Base-by-base conservation (phyloP, 2,113 vertebrate genomes). In the Centropristis striata region DNA sequence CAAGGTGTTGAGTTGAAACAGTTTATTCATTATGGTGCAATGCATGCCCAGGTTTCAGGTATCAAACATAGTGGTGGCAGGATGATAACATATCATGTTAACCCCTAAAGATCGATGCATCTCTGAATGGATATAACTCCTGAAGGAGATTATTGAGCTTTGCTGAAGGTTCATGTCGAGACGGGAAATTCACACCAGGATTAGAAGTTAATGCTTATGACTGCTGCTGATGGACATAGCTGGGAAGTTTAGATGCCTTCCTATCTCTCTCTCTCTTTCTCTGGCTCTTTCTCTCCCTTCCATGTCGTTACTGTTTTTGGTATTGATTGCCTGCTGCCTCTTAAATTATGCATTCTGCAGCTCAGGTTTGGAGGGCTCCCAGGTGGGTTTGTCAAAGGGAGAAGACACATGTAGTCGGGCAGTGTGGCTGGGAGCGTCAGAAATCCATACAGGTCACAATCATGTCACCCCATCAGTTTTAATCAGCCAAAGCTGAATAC, bases 291-390 rank as follows among this genome's bases (percentile, higher is more conserved):
- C 64, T 76, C 60, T 84, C 58, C 41, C 37, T 75, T 66, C 72
- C 53, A 49, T 75, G 61, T 82, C 63, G 55, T 77, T 89, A 80
- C 76, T 79, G 72, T 90, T 89, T 77, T 88, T 64, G 71, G 78
- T 93, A 93, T 94, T 89, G 92, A 93, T 94, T 80, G 87, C 71
- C 80, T 80, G 70, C 88, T 72, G 68, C 80, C 84, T 93, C 71
- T 83, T 93, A 86, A 92, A 94, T 93, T 91, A 94, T 94, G 90
- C 79, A 94, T 92, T 91, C 85, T 84, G 75, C 88, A 83, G 89
- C 69, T 72, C 71, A 49, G 75, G 87, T 90, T 32, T 51, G 25
- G 74, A 84, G 86, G 53, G 72, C 73, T 86, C 92, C 87, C 90
- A 84, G 75, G 85, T 93, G 90, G 77, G 80, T 87, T 71, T 85